Conservation (phyloP, 1,140 invertebrate genomes). For the Aphelenchoides fujianensis region DNA sequence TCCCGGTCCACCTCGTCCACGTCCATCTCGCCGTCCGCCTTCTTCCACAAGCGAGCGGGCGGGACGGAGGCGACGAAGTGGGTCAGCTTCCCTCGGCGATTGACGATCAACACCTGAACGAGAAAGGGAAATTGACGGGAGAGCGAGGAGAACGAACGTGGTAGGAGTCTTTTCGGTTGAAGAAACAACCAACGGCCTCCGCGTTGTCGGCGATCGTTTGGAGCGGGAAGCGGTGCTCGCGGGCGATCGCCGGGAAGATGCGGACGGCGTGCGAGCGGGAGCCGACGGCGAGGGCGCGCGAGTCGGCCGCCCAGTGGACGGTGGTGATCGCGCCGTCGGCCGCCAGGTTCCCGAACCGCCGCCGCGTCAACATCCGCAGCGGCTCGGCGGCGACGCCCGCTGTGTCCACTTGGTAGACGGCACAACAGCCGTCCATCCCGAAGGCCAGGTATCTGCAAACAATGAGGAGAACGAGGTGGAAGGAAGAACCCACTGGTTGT, state of each 20-base stretch:
- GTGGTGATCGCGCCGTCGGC: background rate
- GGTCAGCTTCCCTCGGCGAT: background rate
- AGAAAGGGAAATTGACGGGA: too few relatives aligned
- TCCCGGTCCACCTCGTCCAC: background rate
- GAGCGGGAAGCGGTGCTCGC: background rate
- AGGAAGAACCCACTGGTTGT: slow-evolving; percentile 3
- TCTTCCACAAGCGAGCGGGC: slow-evolving; percentile 2
- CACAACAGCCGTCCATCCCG: slow-evolving; percentile 7
- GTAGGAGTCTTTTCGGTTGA: background rate
- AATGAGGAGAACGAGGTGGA: background rate
- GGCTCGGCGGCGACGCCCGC: background rate
- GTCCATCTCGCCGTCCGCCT: slow-evolving; percentile 2
- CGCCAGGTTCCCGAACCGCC: background rate
- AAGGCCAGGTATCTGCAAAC: slow-evolving; percentile 15
- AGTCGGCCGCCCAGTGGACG: slow-evolving; percentile 5
- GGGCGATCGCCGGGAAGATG: background rate
- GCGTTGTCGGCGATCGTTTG: background rate
- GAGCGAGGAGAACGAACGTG: slow-evolving; percentile 3
- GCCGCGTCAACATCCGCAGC: background rate
- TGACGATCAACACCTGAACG: slow-evolving; percentile 11
- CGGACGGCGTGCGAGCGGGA: background rate
- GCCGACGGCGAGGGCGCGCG: background rate
- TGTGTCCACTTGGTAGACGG: slow-evolving; percentile 6
- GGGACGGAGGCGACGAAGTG: background rate
- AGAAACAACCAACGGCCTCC: slow-evolving; percentile 7